Conservation (phyloP, 2,113 vertebrate genomes). For the Hydropotes inermis region DNA sequence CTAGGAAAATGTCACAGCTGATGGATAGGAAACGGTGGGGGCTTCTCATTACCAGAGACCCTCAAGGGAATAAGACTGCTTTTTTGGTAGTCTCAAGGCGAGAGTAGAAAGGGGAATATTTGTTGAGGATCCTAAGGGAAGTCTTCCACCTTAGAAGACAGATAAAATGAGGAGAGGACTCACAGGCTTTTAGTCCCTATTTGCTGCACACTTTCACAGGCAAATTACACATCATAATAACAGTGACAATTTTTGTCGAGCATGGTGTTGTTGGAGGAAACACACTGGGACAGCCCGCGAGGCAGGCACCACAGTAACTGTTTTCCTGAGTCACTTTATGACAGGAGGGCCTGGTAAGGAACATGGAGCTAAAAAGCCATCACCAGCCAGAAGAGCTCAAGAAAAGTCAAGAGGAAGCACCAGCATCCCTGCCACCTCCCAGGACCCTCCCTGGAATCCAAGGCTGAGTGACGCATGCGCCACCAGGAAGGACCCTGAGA, state of each 20-base stretch:
- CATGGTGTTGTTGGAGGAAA: neutral
- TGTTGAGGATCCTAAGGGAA: neutral
- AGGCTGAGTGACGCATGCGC: neutral
- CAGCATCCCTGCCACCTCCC: neutral
- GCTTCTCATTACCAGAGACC: neutral
- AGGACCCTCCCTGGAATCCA: neutral
- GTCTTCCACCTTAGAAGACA: neutral
- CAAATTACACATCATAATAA: neutral
- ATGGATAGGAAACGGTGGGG: neutral
- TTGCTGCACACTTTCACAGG: neutral
- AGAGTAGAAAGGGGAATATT: neutral
- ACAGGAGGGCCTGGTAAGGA: neutral
- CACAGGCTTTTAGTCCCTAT: neutral
- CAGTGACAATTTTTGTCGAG: neutral
- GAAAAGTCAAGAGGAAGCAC: neutral
- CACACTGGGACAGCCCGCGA: accelerated
- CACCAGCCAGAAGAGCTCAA: neutral
- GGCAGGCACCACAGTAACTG: accelerated
- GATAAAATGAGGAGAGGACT: neutral
- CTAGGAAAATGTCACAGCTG: neutral
- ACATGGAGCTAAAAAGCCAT: neutral
- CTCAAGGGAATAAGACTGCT: neutral
- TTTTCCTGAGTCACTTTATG: neutral
- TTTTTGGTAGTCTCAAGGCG: neutral
- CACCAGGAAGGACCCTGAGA: neutral